Evolutionary conservation across 2,797 vertebrate genomes (phyloP), one percentile per base, ranked within the genome.

Genomic region (Alectoris magna): DNA sequence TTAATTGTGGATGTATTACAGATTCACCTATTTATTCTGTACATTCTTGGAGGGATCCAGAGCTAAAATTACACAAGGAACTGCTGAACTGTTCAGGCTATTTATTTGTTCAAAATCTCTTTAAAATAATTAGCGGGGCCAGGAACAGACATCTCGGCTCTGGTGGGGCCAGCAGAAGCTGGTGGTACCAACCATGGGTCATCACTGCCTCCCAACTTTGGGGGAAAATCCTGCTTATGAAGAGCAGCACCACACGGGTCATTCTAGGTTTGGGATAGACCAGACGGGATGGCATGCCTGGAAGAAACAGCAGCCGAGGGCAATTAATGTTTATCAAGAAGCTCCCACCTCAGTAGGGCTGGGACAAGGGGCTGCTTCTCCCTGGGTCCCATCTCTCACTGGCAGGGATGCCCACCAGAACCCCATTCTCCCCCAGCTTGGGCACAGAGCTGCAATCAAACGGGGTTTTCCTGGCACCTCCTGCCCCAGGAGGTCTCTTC

Each of bases 21-120:
- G 88, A 96, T 86, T 95, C 94, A 94, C 93, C 95, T 97, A 76
- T 97, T 97, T 96, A 95, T 95, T 93, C 94, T 97, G 94, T 72
- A 88, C 96, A 94, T 97, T 97, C 96, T 84, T 95, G 94, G 87
- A 95, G 84, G 76, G 55, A 44, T 89, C 70, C 77, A 41, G 84
- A 92, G 95, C 94, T 96, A 97, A 96, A 97, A 97, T 97, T 97
- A 97, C 95, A 87, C 55, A 2, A 43, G 80, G 67, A 96, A 73
- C 84, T 31, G 23, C 89, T 72, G 91, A 80, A 58, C 69, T 78
- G 85, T 38, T 96, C 80, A 75, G 48, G 75, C 10, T 93, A 92
- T 97, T 97, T 97, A 95, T 96, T 97, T 97, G 92, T 73, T 88
- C 96, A 93, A 94, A 85, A 85, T 38, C 75, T 82, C 53, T 63